Conservation (phyloP, 1,140 invertebrate species). For the Matsumurasca onukii region DNA sequence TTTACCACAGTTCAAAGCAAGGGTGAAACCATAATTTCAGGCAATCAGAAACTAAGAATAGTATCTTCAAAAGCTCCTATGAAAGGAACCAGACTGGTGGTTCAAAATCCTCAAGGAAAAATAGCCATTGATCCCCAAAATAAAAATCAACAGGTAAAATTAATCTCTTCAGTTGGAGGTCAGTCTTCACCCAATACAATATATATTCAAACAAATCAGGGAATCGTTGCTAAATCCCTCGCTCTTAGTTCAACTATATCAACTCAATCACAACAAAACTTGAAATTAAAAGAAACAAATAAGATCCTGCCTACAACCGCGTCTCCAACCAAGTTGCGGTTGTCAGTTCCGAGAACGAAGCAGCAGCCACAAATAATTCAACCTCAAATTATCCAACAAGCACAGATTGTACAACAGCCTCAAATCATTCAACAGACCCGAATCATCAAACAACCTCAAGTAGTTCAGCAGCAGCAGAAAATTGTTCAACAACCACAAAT, state of each 20-base stretch:
- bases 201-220: constrained; percentile 26
- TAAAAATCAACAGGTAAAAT: constrained; percentile 24
- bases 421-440: neutral
- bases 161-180: neutral
- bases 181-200: constrained; percentile 13
- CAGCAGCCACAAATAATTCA: neutral
- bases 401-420: constrained; percentile 16
- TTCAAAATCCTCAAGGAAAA: constrained; percentile 31
- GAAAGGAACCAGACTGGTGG: constrained; percentile 26
- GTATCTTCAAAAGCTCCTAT: constrained; percentile 24
- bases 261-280: constrained; percentile 3
- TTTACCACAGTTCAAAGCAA: constrained; percentile 31
- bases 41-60: constrained; percentile 27
- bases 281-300: neutral
- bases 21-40: constrained; percentile 10
- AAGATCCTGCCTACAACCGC: neutral
- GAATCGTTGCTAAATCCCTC: constrained; percentile 9
- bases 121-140: constrained; percentile 10
- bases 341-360: neutral
- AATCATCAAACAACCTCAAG: no score
- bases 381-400: constrained; percentile 4
- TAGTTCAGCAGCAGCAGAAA: neutral
- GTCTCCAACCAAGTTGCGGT: neutral
- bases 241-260: neutral
- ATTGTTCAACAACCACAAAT: neutral